Evolutionary conservation across 2,888 invertebrate genomes (phyloP), one percentile per base, ranked within the genome.

Genomic region (Morpho achilles): DNA sequence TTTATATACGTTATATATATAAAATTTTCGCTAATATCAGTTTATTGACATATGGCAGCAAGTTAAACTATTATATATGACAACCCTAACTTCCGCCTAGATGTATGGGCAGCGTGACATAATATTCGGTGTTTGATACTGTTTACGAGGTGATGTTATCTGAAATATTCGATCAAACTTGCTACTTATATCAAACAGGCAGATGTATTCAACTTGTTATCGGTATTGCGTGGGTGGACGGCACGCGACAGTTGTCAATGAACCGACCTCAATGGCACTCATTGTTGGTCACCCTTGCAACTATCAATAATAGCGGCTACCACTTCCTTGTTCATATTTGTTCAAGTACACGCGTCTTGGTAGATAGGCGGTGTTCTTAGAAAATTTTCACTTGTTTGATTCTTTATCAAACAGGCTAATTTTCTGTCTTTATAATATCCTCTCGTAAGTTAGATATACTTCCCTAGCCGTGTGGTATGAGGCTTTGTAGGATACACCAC

Each of bases 181-280:
- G 74, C 71, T 73, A 75, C 72, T 70, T 76, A 76, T 80, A 82
- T 82, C 82, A 73, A 75, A 79, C 69, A 75, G 84, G 87, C 88
- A 88, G 88, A 87, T 88, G 88, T 84, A 67, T 78, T 77, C 76
- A 83, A 85, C 86, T 87, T 87, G 87, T 87, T 89, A 88, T 88
- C 88, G 72, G 69, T 57, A 69, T 81, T 85, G 86, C 87, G 87
- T 86, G 87, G 88, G 82, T 82, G 85, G 82, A 76, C 73, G 68
- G 72, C 74, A 71, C 71, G 74, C 69, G 74, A 74, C 77, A 73
- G 82, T 82, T 80, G 82, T 79, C 80, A 80, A 82, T 79, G 84
- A 79, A 81, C 81, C 72, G 76, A 73, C 80, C 80, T 85, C 81
- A 89, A 89, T 81, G 88, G 75, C 67, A 58, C 51, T 74, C 87